A percentile compares a stretch with the other conserved stretches of the same genome.
phyloP scores from a whole-genome alignment of 2,797 vertebrate species.

The Balearica regulorum region DNA sequence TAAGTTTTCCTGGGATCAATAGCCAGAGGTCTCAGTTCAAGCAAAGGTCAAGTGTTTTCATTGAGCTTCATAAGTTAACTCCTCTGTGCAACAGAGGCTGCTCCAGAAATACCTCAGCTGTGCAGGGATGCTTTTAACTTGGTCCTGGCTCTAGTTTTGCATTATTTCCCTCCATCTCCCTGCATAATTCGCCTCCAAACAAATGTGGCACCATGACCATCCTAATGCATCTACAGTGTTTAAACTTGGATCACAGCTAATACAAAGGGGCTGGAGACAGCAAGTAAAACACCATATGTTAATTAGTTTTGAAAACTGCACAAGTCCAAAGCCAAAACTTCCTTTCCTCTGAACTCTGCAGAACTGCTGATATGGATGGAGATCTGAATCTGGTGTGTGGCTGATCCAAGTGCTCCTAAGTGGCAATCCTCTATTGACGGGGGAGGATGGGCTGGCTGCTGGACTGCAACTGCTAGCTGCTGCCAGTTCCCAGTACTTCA shows the following conservation, averaged over 20 bases:
- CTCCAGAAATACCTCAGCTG: not conserved
- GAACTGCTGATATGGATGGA: not conserved
- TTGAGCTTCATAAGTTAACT: slow-evolving; percentile 5
- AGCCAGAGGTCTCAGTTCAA: slow-evolving; percentile 33
- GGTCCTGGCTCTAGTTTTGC: not conserved
- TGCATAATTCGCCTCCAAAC: not conserved
- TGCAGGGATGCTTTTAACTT: not conserved
- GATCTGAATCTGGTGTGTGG: not conserved
- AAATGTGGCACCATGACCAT: not conserved
- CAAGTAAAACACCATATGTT: not conserved
- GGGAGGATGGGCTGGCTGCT: not conserved
- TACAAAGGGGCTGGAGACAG: not conserved
- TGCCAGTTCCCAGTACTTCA: not conserved
- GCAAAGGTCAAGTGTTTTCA: slow-evolving; percentile 40
- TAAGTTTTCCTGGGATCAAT: slow-evolving; percentile 33
- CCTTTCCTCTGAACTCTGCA: not conserved
- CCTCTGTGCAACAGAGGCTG: not conserved
- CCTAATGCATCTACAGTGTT: not conserved
- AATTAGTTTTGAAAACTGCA: not conserved
- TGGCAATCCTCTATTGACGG: not conserved
- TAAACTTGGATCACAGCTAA: not conserved
- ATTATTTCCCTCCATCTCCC: not conserved
- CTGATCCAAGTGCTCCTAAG: not conserved
- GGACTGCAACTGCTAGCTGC: not conserved
- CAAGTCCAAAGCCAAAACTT: slow-evolving; percentile 9